A percentile compares a stretch with the other conserved stretches of the same genome.
These are phyloP conservation scores for Varecia variegata DNA, from an alignment of 2,797 vertebrate species.

Conservation along the genomic window DNA sequence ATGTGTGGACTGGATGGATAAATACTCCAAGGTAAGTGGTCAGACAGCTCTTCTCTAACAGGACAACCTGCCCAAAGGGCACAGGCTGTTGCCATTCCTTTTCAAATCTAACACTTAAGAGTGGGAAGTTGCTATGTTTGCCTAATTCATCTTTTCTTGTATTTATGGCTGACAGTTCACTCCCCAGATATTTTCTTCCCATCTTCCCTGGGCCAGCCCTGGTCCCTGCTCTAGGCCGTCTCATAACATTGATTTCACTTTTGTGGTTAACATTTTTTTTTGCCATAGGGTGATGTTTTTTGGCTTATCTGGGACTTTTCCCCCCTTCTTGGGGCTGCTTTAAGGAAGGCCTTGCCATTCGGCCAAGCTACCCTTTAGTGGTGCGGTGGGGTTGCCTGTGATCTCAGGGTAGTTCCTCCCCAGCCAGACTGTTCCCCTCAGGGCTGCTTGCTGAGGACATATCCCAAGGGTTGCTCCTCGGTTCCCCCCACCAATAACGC, in stretches of 20 bases:
- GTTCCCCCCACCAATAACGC: too few species aligned
- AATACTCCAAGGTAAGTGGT: not conserved
- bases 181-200: not conserved
- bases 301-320: not conserved
- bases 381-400: not conserved
- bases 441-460: not conserved
- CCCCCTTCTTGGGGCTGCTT: not conserved
- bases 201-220: not conserved
- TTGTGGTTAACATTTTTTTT: not conserved
- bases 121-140: not conserved
- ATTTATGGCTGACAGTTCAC: not conserved
- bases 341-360: not conserved
- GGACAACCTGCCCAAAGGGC: not conserved
- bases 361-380: not conserved
- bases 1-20: not conserved
- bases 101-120: not conserved
- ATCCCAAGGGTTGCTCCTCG: not conserved
- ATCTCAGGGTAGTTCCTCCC: not conserved
- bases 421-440: not conserved
- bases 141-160: not conserved
- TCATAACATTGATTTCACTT: not conserved
- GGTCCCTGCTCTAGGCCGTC: not conserved
- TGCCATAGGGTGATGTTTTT: not conserved
- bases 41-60: not conserved
- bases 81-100: not conserved